Conservation (phyloP, 2,113 vertebrate genomes). For the Cynopterus brachyotis region DNA sequence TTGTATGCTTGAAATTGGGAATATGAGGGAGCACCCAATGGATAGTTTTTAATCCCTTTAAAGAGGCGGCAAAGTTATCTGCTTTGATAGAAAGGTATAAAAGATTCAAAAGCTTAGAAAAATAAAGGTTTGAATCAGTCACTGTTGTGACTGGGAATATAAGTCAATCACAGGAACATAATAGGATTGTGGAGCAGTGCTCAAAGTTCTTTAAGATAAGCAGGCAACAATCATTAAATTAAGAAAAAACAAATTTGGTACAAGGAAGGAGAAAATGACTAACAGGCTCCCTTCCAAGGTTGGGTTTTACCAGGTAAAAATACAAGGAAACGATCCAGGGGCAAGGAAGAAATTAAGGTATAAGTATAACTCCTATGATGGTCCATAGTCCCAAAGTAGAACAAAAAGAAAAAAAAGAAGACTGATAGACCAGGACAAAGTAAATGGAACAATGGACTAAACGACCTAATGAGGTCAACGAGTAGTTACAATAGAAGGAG, state of each 20-base stretch:
- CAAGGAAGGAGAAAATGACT: neutral
- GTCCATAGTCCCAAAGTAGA: neutral
- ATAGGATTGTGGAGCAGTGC: neutral
- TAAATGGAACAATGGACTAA: neutral
- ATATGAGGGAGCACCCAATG: neutral
- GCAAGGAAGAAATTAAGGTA: neutral
- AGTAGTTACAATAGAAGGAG: neutral
- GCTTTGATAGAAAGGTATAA: neutral
- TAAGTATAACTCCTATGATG: neutral
- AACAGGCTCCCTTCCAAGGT: neutral
- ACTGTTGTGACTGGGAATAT: neutral
- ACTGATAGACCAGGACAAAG: neutral
- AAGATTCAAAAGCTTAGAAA: slow-evolving; percentile 16
- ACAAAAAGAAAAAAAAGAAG: neutral
- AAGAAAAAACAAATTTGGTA: neutral
- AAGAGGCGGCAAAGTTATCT: neutral
- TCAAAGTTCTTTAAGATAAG: neutral
- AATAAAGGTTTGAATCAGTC: neutral
- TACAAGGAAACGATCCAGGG: neutral
- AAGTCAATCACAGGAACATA: neutral
- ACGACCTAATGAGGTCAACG: neutral
- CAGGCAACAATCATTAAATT: neutral
- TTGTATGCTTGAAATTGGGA: slow-evolving; percentile 4
- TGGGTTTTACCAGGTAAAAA: neutral
- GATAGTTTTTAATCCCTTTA: neutral